Conservation (phyloP, 2,888 invertebrate genomes). For the Noctua janthina region DNA sequence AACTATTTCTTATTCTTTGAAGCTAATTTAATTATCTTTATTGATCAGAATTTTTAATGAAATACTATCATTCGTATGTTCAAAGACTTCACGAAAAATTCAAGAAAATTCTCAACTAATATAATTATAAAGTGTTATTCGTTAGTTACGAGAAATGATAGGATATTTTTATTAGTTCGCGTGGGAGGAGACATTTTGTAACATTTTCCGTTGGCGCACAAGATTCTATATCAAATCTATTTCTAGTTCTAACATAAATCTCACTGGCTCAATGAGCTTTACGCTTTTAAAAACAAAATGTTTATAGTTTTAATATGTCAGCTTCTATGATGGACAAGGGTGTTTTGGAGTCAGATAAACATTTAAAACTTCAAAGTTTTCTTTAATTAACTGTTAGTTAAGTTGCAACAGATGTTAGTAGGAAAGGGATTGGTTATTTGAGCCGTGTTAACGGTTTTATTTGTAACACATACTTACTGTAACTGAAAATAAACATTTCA, state of each 20-base stretch:
- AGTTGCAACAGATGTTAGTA: constrained; percentile 26
- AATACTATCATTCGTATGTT: not conserved
- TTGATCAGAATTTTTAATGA: constrained; percentile 1
- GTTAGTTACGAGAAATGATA: constrained; percentile 70
- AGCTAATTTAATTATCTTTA: constrained; percentile 1
- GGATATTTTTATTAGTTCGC: constrained; percentile 80
- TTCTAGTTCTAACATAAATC: constrained; percentile 76
- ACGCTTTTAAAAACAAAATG: constrained; percentile 66
- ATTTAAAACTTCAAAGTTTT: constrained; percentile 48
- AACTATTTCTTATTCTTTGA: constrained; percentile 10
- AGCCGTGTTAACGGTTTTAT: constrained; percentile 4
- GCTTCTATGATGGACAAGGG: constrained; percentile 36
- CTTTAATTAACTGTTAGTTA: constrained; percentile 30
- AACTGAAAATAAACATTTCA: not conserved
- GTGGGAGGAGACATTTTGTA: constrained; percentile 75
- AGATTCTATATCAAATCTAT: constrained; percentile 83
- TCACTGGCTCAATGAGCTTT: constrained; percentile 63
- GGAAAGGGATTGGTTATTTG: not conserved
- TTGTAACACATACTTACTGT: not conserved
- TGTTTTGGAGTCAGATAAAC: constrained; percentile 40
- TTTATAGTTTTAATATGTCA: constrained; percentile 64
- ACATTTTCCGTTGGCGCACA: constrained; percentile 71
- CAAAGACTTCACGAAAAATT: constrained; percentile 22
- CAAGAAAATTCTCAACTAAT: constrained; percentile 4
- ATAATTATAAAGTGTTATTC: constrained; percentile 42